phyloP scores from a whole-genome alignment of 2,113 vertebrate genomes.

The Isurus oxyrinchus region DNA sequence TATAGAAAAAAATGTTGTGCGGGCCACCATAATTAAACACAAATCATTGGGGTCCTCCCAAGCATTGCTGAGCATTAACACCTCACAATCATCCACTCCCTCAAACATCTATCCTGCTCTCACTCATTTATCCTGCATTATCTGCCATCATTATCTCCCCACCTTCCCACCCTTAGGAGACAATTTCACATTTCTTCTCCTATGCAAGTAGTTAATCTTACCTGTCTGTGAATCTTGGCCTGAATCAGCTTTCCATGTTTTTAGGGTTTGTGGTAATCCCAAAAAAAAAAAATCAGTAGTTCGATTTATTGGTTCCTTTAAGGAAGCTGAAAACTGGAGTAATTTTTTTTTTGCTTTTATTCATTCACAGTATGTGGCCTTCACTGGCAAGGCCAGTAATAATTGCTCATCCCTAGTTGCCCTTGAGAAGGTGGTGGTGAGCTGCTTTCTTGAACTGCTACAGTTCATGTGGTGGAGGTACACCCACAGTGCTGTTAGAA shows the following conservation, averaged over 20 bases:
- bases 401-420: too few relatives aligned
- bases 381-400: too few relatives aligned
- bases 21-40: not conserved
- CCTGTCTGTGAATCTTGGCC: not conserved
- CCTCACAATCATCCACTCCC: not conserved
- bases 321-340: not conserved
- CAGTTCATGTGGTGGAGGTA: too few relatives aligned
- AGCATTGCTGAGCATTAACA: not conserved
- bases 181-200: not conserved
- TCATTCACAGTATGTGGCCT: too few relatives aligned
- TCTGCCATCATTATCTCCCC: not conserved
- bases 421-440: too few relatives aligned
- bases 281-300: not conserved
- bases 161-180: not conserved
- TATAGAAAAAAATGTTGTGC: too few relatives aligned
- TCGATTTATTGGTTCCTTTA: not conserved
- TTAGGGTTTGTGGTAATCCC: not conserved
- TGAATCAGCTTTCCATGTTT: not conserved
- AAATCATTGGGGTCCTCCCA: not conserved
- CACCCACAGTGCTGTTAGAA: too few relatives aligned
- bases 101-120: not conserved
- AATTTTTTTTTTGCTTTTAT: not conserved
- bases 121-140: not conserved
- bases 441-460: too few relatives aligned
- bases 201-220: not conserved